Evolutionary conservation across 2,113 vertebrate species (phyloP), one percentile per base, ranked within the genome.

Genomic region (Hiodon tergisus): DNA sequence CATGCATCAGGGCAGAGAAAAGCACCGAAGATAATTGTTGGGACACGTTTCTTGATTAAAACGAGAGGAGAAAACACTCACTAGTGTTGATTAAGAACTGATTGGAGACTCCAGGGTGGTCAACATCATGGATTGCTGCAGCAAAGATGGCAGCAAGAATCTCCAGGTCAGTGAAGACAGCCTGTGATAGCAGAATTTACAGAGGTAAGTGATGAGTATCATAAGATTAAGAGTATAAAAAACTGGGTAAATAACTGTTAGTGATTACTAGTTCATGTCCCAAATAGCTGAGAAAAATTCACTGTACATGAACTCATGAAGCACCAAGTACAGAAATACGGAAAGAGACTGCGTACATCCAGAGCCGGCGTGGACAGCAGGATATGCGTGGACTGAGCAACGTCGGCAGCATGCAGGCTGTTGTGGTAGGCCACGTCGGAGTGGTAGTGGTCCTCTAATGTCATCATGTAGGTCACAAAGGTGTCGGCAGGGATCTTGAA

Each of bases 71-170:
- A 67, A 51, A n/a, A 5, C 66, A 94, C 97, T 93, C 88, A 99
- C 97, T 99, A 81, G 97, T 98, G 80, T 98, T 99, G 85, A 99
- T 99, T 51, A 99, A 92, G 81, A 99, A 99, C 65, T 99, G 97
- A 85, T 99, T 99, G 85, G 97, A 96, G 82, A 99, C 96, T 67
- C 97, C 97, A 0, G 97, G 97, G 83, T 99, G 97, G 88, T 99
- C 97, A 4, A 98, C 97, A 16, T 99, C 97, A 6, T 99, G 97
- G 82, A 99, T 99, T 0, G 97, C 97, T 67, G 96, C 96, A 31
- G 96, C 97, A 78, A 98, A 99, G 85, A 99, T 96, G 71, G 97
- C 96, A 62, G 97, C 97, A 4, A 99, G 91, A 86, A 99, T 98
- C 89, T 99, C 97, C 75, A 99, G 85, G 81, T 99, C 97, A 0